Base-by-base conservation (phyloP, 1,140 invertebrate species). In the Drosophila insularis region DNA sequence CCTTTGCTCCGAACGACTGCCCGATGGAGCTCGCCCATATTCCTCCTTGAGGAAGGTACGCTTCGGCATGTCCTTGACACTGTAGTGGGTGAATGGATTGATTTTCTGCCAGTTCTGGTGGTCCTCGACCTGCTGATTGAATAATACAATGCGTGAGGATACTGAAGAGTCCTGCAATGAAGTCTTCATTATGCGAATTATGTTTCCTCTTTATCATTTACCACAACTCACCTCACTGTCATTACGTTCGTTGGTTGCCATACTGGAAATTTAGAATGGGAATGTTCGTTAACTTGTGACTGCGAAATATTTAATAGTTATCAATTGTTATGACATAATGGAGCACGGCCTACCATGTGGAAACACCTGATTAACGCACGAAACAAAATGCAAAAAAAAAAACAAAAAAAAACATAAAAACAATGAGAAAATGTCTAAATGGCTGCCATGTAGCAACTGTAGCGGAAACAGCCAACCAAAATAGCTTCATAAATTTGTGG, bases 401-500 rank as follows among this genome's bases (percentile, higher is more conserved):
- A 17, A 17, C 6, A n/a, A n/a, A 14, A 21, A 21, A 2, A 46
- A 46, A 8, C 14, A 5, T 2, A 8, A 19, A 19, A 46, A 27
- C 2, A 27, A 8, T 14, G 1, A 17, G 17, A 8, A 50, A 60
- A 74, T 50, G 35, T 40, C 31, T 27, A 27, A 35, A 64, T 54
- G 64, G 62, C 68, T 77, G 62, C 61, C 46, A 80, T 80, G 77
- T 84, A 73, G 80, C 66, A 77, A 82, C 75, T 84, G 77, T 63
- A 63, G 71, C 82, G 82, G 82, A 87, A 87, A 86, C 71, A 59
- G 68, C 59, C 70, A 67, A 66, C 82, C 35, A 87, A 17, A 79
- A 79, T 71, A 87, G 80, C 63, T 23, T 66, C 79, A 87, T 87
- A 87, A 87, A 89, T 87, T 50, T 80, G 54, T 63, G 71, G 62